Percentiles rank a stretch among this genome's conserved stretches.
Conservation (phyloP, 64 coral and sea anemone species). For the Pocillopora verrucosa region DNA sequence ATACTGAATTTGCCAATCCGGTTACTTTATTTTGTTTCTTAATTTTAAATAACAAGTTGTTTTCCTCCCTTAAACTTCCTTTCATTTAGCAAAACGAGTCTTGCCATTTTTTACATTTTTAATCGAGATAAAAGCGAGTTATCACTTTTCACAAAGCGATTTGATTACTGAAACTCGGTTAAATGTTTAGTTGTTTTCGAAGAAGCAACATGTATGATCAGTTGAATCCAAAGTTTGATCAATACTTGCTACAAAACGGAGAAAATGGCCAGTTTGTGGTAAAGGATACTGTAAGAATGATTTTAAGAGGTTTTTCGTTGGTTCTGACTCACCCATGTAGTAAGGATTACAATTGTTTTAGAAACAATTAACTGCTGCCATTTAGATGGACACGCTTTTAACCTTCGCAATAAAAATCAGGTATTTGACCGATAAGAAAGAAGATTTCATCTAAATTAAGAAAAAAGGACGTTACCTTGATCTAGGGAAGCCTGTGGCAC, state of each 20-base stretch:
- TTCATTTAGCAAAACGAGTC: neutral
- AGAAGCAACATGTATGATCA: neutral
- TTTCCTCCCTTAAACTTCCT: neutral
- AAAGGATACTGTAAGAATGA: neutral
- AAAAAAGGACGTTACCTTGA: neutral
- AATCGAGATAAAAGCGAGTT: neutral
- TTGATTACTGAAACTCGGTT: neutral
- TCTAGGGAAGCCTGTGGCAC: neutral
- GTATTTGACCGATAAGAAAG: neutral
- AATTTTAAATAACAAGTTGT: neutral
- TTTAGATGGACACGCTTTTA: constrained; percentile 26
- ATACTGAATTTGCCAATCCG: too few relatives aligned
- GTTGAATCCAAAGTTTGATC: neutral
- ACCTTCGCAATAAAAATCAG: neutral
- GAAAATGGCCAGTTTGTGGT: neutral
- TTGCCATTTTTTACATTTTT: neutral
- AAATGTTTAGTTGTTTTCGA: constrained; percentile 4
- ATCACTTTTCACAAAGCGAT: neutral
- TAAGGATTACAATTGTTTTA: neutral
- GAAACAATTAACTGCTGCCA: neutral
- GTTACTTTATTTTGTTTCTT: too few relatives aligned
- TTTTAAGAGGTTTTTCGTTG: neutral
- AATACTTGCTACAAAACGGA: neutral
- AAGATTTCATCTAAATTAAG: neutral
- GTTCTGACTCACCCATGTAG: neutral